These are phyloP conservation scores for Torymus auratus DNA, from an alignment of 2,888 invertebrate genomes.

Conservation along the genomic window DNA sequence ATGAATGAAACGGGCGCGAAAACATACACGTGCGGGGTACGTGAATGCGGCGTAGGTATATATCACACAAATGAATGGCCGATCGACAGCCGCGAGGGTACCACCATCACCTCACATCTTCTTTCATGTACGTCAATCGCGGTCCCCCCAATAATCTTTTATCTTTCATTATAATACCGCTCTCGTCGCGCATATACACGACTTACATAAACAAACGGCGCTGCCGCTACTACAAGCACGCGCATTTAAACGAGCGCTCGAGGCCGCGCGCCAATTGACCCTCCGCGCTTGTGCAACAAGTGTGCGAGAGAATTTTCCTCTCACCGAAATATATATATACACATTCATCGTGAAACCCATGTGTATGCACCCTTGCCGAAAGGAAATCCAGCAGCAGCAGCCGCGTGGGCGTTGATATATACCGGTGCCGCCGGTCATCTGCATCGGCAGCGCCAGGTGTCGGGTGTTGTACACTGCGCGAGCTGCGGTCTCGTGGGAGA, in stretches of 20 bases:
- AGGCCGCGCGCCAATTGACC: constrained; percentile 18
- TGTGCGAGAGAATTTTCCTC: no score
- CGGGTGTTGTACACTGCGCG: constrained; percentile 61
- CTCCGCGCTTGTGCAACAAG: no score
- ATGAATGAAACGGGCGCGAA: constrained; percentile 11
- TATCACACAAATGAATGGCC: constrained; percentile 9
- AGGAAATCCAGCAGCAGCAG: constrained; percentile 31
- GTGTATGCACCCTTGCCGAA: background rate
- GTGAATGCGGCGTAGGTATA: background rate
- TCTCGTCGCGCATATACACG: background rate
- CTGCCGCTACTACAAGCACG: constrained; percentile 5
- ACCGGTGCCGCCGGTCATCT: constrained; percentile 15
- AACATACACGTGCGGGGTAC: constrained; percentile 48
- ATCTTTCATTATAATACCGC: background rate
- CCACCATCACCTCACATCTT: no score
- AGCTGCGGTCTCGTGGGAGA: constrained; percentile 73
- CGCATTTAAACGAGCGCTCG: constrained; percentile 29
- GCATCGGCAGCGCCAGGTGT: constrained; percentile 71
- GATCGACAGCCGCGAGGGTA: no score
- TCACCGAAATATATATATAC: no score
- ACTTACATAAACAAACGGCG: constrained; percentile 54
- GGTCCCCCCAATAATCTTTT: no score
- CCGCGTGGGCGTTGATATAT: constrained; percentile 11
- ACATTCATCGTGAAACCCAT: no score
- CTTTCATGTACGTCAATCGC: no score